Evolutionary conservation across 2,888 invertebrate genomes (phyloP), one percentile per base, ranked within the genome.

Genomic region (Eristalinus aeneus): DNA sequence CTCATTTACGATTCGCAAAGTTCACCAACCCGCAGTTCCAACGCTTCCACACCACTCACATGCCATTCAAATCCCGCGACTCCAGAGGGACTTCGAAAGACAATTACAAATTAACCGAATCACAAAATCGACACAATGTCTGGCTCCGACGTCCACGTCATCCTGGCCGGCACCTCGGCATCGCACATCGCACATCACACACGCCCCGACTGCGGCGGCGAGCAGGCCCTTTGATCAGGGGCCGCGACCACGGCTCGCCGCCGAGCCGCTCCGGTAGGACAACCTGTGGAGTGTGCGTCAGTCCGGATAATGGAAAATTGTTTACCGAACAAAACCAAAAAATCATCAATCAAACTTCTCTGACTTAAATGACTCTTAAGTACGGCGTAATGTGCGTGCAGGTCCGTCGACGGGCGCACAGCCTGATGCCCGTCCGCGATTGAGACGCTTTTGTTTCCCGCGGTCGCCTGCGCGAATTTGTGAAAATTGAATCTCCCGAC

Each of bases 271-370:
- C 68, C 85, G 85, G 86, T 86, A 86, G 82, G 82, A 79, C 73
- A 77, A 82, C 77, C 72, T 77, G 71, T 74, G 32, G 82, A 82
- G 82, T 82, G 86, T 82, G 68, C 71, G 86, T 82, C 86, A 86
- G 74, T 46, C 64, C 86, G 86, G 82, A 86, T 86, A 86, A 86
- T 86, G 86, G 86, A 86, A 86, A 86, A 86, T 86, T 82, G 86
- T 86, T 86, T 82, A 86, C 82, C 77, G 86, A 87, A 81, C 72
- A 86, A 77, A 78, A 74, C 67, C 65, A 73, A 84, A 85, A 76
- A 88, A 83, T 86, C 88, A 88, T 88, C 88, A 88, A 88, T 88
- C 88, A 88, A 88, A 77, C 65, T 74, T 85, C 85, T 85, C 79
- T 85, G 87, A 88, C 88, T 87, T 78, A 88, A 88, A 88, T 88